Conservation (phyloP, 2,797 vertebrate species). For the Momotus momota region DNA sequence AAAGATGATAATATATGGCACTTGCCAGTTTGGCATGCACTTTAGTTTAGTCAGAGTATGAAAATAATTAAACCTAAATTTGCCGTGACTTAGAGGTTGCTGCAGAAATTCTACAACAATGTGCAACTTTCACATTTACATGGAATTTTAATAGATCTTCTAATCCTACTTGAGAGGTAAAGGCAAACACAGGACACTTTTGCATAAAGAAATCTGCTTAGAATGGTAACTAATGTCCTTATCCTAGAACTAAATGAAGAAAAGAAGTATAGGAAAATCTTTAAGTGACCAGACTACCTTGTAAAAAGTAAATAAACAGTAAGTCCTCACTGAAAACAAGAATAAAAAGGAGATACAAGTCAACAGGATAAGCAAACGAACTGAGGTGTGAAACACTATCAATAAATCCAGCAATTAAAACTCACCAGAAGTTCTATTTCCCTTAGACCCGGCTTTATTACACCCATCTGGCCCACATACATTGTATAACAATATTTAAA, state of each 20-base stretch:
- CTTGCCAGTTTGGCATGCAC: not conserved
- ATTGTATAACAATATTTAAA: not conserved
- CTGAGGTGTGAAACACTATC: not conserved
- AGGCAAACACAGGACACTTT: not conserved
- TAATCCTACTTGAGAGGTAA: not conserved
- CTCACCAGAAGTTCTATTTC: not conserved
- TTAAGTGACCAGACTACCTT: not conserved
- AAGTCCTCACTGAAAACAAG: not conserved
- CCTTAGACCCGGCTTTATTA: not conserved
- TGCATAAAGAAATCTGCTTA: not conserved
- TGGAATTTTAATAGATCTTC: not conserved
- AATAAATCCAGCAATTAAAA: not conserved
- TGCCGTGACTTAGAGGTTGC: not conserved
- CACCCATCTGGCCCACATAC: fast-evolving
- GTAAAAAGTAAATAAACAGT: not conserved
- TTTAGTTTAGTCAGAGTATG: not conserved
- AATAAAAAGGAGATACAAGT: not conserved
- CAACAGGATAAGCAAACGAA: not conserved
- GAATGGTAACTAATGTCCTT: not conserved
- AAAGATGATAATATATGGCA: not conserved
- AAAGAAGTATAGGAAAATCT: not conserved
- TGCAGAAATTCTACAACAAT: not conserved
- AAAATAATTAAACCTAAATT: not conserved
- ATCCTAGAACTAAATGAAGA: not conserved
- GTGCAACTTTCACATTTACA: not conserved